phyloP scores from a whole-genome alignment of 2,888 invertebrate genomes.

The Callinectes sapidus region DNA sequence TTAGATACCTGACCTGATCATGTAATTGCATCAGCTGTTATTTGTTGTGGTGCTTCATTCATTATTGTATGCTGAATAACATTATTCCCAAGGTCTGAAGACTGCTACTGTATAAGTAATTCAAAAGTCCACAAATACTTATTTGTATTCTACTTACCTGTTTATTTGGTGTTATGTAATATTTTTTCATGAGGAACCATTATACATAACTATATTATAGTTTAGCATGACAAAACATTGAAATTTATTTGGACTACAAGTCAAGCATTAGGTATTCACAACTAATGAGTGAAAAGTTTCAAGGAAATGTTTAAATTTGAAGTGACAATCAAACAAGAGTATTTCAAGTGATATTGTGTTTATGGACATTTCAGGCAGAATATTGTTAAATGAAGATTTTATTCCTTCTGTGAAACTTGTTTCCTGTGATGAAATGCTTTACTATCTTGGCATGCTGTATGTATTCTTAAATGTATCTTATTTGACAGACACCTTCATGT shows the following conservation, averaged over 20 bases:
- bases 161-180: neutral
- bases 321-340: neutral
- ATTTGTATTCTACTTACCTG: neutral
- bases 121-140: neutral
- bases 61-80: neutral
- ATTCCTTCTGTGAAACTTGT: neutral
- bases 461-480: conserved; percentile 2
- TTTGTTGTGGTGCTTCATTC: neutral
- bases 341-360: neutral
- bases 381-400: neutral
- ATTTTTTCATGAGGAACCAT: neutral
- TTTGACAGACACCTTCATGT: neutral
- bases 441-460: conserved; percentile 1
- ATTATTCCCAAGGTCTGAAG: neutral
- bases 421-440: neutral
- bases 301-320: neutral
- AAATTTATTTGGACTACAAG: neutral
- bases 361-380: neutral
- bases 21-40: neutral
- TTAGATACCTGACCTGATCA: neutral
- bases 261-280: neutral
- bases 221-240: neutral
- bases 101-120: neutral
- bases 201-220: neutral
- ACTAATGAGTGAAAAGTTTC: neutral